Conservation (phyloP, 2,797 vertebrate species). For the Novumbra hubbsi region DNA sequence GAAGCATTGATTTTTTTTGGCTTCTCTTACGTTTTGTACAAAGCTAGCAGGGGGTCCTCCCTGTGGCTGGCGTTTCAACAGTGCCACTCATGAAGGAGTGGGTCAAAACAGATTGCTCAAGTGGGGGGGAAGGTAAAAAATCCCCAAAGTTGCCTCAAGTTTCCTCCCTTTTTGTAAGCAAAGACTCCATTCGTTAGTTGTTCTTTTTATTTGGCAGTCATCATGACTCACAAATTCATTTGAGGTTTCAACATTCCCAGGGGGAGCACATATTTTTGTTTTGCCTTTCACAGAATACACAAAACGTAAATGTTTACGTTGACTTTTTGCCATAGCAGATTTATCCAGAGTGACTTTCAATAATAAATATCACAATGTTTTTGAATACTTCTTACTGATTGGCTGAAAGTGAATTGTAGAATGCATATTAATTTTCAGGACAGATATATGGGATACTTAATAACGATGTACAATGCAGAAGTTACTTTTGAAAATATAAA, state of each 20-base stretch:
- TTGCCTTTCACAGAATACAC: neutral
- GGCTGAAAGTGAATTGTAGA: no score
- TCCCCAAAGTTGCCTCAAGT: constrained; percentile 67
- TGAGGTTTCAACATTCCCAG: neutral
- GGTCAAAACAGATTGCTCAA: constrained; percentile 71
- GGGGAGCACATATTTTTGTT: neutral
- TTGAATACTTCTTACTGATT: neutral
- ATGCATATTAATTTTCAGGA: no score
- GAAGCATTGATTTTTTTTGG: constrained; percentile 77
- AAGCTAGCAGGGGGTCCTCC: constrained; percentile 76
- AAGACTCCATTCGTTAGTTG: constrained; percentile 27
- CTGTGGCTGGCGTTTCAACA: constrained; percentile 68
- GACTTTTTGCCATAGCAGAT: neutral
- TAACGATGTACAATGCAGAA: no score
- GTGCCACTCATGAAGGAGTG: constrained; percentile 65
- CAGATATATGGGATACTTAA: no score
- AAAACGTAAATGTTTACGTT: no score
- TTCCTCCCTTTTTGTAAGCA: constrained; percentile 44
- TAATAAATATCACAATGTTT: no score
- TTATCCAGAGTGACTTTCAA: neutral
- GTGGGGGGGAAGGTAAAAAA: constrained; percentile 37
- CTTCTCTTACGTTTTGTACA: constrained; percentile 64
- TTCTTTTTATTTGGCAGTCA: constrained; percentile 20
- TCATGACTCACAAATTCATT: constrained; percentile 7
- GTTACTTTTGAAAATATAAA: no score